Conservation (phyloP, 2,888 invertebrate genomes). For the Pammene fasciana region DNA sequence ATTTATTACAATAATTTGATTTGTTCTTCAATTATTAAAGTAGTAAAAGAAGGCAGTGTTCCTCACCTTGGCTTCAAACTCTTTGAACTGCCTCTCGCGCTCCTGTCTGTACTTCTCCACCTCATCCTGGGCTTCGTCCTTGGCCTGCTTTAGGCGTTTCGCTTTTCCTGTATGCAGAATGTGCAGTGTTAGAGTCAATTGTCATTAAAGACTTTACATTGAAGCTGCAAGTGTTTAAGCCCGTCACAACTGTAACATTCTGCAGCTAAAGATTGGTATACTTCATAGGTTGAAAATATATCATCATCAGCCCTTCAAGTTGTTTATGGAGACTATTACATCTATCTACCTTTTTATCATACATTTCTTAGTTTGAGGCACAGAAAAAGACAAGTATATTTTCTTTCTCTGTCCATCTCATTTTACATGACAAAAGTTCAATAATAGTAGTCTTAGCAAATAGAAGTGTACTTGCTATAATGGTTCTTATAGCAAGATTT, state of each 20-base stretch:
- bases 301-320: no score
- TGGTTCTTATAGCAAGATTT: neutral
- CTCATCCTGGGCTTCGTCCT: constrained; percentile 99
- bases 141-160: constrained; percentile 98
- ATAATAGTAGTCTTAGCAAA: constrained; percentile 5
- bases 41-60: neutral
- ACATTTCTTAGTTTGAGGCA: no score
- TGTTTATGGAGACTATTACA: no score
- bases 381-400: no score
- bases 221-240: no score
- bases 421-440: neutral
- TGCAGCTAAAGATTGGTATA: no score
- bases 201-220: neutral
- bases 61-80: constrained; percentile 94
- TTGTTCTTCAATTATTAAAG: no score
- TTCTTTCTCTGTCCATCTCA: no score
- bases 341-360: no score
- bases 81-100: constrained; percentile 95
- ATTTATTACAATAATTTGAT: no score
- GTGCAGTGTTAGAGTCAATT: neutral
- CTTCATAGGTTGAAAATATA: no score
- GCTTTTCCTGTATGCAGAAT: constrained; percentile 90
- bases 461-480: neutral
- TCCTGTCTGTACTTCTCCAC: constrained; percentile 98
- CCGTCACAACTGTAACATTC: no score